phyloP scores from a whole-genome alignment of 2,888 invertebrate species.

The Ptilodon capucinus region DNA sequence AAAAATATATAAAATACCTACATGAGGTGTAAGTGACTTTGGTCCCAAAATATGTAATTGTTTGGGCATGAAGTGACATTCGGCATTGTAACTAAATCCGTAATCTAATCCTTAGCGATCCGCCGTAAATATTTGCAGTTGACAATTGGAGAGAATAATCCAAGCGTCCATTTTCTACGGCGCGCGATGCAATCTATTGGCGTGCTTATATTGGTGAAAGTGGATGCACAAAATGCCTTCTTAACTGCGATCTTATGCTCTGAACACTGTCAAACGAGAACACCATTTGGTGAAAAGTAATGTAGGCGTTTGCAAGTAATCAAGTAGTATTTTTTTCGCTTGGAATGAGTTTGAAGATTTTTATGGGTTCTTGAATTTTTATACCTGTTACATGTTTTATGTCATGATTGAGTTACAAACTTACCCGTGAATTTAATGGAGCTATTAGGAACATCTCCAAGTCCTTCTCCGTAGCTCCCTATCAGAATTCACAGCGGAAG shows the following conservation, averaged over 20 bases:
- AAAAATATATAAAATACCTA: too few species aligned
- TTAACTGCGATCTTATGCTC: conserved; percentile 40
- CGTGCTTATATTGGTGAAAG: conserved; percentile 74
- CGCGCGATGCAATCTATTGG: conserved; percentile 57
- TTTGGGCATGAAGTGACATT: too few species aligned
- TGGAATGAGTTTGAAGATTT: conserved; percentile 32
- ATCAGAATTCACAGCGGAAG: too few species aligned
- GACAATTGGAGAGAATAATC: conserved; percentile 41
- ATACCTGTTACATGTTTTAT: conserved; percentile 29
- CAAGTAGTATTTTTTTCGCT: conserved; percentile 31
- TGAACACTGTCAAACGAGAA: conserved; percentile 45
- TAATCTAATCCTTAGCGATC: not conserved
- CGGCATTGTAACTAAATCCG: not conserved
- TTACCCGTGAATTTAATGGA: not conserved
- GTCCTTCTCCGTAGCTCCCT: too few species aligned
- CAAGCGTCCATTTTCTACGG: conserved; percentile 51
- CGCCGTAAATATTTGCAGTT: conserved; percentile 23
- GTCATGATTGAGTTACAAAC: conserved; percentile 13
- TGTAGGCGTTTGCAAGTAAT: conserved; percentile 26
- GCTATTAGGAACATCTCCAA: not conserved
- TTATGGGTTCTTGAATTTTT: conserved; percentile 31
- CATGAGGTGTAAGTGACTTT: not conserved
- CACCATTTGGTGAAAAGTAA: conserved; percentile 29
- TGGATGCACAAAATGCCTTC: conserved; percentile 67
- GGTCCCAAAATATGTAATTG: not conserved